Conservation (phyloP, 2,797 vertebrate genomes). For the Lutjanus campechanus region DNA sequence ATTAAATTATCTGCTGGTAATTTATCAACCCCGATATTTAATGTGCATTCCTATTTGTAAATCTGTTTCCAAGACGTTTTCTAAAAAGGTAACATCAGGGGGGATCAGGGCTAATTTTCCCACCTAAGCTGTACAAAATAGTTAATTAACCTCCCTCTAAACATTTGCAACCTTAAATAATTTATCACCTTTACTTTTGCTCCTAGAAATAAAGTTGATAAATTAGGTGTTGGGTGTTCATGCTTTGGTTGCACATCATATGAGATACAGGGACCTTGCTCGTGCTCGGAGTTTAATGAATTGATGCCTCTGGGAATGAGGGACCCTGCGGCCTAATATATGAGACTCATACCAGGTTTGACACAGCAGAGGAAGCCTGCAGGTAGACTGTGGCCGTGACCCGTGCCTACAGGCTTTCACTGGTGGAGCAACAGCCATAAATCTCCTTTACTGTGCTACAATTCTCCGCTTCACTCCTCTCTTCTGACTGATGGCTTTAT, state of each 20-base stretch:
- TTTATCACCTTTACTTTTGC: not conserved
- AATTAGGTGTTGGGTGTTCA: constrained; percentile 6
- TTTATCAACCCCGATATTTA: too few relatives aligned
- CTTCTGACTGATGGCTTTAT: constrained; percentile 70
- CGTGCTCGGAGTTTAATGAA: constrained; percentile 47
- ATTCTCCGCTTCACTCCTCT: constrained; percentile 50
- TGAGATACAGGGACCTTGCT: constrained; percentile 37
- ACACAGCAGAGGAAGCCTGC: constrained; percentile 54
- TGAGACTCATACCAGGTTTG: constrained; percentile 61
- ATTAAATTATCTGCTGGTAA: too few relatives aligned
- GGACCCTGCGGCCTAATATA: constrained; percentile 56
- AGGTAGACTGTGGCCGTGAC: constrained; percentile 71
- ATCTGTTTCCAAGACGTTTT: not conserved
- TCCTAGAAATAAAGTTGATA: constrained; percentile 10
- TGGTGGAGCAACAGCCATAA: constrained; percentile 58
- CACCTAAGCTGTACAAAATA: not conserved
- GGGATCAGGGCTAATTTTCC: not conserved
- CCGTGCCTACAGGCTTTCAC: constrained; percentile 62
- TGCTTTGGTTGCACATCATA: constrained; percentile 10
- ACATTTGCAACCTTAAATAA: constrained; percentile 16
- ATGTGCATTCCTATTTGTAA: not conserved
- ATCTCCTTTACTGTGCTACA: constrained; percentile 73
- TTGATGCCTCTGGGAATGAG: constrained; percentile 23
- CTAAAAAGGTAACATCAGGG: constrained; percentile 10
- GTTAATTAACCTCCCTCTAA: constrained; percentile 21